Evolutionary conservation across 2,113 vertebrate species (phyloP).

Genomic region (Tringa solitaria): DNA sequence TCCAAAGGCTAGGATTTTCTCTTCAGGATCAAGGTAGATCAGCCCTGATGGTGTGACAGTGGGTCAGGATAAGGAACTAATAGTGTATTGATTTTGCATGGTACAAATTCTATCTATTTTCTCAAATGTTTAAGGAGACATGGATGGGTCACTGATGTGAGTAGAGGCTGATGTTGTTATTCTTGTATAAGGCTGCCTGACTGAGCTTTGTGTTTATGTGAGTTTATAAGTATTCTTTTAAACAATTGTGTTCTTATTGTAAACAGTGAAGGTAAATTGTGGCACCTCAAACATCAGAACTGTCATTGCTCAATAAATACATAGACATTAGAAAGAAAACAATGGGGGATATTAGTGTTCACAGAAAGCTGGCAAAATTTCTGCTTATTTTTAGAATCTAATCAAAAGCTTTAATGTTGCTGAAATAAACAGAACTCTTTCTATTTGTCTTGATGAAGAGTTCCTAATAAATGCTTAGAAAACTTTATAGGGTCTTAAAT

Average conservation of each 20-base stretch:
- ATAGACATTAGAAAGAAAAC: neutral
- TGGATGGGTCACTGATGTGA: neutral
- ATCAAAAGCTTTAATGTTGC: neutral
- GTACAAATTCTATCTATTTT: slow-evolving; percentile 35
- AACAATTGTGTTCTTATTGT: neutral
- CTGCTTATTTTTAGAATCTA: neutral
- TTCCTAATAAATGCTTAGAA: neutral
- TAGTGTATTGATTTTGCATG: slow-evolving; percentile 51
- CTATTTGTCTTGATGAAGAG: neutral
- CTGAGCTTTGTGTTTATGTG: neutral
- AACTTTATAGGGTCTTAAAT: neutral
- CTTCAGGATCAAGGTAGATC: neutral
- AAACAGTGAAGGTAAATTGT: neutral
- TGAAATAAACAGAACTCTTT: neutral
- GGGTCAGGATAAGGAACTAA: slow-evolving; percentile 36
- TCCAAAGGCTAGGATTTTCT: neutral
- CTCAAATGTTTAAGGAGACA: slow-evolving; percentile 2
- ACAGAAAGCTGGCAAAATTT: neutral
- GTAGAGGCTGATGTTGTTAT: neutral
- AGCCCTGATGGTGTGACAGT: slow-evolving; percentile 5
- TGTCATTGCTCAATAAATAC: neutral
- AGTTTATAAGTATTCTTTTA: neutral
- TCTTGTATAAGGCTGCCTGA: neutral
- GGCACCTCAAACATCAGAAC: neutral
- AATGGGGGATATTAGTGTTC: neutral